A percentile compares a stretch with the other conserved stretches of the same genome.
Conservation (phyloP, 2,797 vertebrate genomes). For the Melanotaenia parkinsoni region DNA sequence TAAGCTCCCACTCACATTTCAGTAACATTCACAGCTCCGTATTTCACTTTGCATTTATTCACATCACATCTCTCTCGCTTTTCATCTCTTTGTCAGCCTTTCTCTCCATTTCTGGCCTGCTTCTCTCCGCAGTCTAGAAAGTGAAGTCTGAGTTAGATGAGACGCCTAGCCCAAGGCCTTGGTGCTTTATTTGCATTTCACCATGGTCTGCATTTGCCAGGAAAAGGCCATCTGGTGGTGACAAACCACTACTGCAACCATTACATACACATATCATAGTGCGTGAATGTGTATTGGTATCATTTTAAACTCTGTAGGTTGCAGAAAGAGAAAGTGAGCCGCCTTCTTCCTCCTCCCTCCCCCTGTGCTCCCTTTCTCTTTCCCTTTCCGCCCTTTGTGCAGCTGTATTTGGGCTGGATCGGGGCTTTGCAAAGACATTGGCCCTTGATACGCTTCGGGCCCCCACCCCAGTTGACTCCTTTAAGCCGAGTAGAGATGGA, state of each 20-base stretch:
- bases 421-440: constrained; percentile 66
- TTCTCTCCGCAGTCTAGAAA: constrained; percentile 72
- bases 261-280: not conserved
- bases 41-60: constrained; percentile 74
- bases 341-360: constrained; percentile 49
- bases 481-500: constrained; percentile 78
- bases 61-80: constrained; percentile 65
- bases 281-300: constrained; percentile 40
- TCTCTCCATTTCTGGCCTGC: constrained; percentile 65
- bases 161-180: constrained; percentile 77
- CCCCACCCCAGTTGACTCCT: constrained; percentile 66
- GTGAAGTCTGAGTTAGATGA: constrained; percentile 78
- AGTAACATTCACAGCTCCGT: constrained; percentile 61
- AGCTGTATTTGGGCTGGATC: constrained; percentile 73
- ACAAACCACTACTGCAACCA: constrained; percentile 47
- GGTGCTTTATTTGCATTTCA: constrained; percentile 81
- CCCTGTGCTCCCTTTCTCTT: constrained; percentile 67
- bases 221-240: constrained; percentile 77
- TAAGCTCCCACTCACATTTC: constrained; percentile 66
- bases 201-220: constrained; percentile 68
- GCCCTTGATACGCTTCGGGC: constrained; percentile 62
- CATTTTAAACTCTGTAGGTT: constrained; percentile 53
- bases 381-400: constrained; percentile 78
- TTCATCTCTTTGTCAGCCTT: constrained; percentile 73
- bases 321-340: constrained; percentile 49